Base-by-base conservation (phyloP, 2,797 vertebrate genomes). In the Characodon lateralis region DNA sequence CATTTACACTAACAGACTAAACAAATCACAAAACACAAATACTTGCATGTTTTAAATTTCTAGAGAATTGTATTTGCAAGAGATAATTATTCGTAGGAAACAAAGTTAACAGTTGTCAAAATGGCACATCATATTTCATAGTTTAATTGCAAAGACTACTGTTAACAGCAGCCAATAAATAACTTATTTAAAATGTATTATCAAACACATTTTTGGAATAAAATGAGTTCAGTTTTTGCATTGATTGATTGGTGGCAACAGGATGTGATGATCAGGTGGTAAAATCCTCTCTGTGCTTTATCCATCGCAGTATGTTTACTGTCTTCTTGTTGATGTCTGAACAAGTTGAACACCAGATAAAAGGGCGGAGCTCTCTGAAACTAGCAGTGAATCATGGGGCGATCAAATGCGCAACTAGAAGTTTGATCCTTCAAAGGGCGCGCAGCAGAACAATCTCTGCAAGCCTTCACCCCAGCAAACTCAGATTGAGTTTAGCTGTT, bases 351-450 rank as follows among this genome's bases (percentile, higher is more conserved):
- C 43, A 43, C 43, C 9, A 51, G 71, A 79, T 86, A 71, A 85
- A 90, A 90, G 83, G 84, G 35, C 71, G 7, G 70, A 87, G 71
- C 22, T 59, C 76, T 85, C 73, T 16, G 65, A 90, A 88, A 88
- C 69, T 65, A 81, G 73, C 48, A 28, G 79, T 78, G 72, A 84
- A 91, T 90, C 83, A 89, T 79, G 79, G 72, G 77, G 74, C 83
- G 84, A 88, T 92, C 92, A 93, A 92, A 93, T 77, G 77, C 76
- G 39, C 65, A 68, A 83, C 35, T 69, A 77, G 81, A 82, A 89
- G 91, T 93, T 92, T 92, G 85, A 93, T 91, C 84, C 86, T 91
- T 92, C 84, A 89, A 88, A 93, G 88, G 43, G 85, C 83, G 35
- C 78, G 82, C 77, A 68, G 88, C 80, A 79, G 66, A 86, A 87